Base-by-base conservation (phyloP, 2,888 invertebrate species). In the Eudasyphora cyanicolor region DNA sequence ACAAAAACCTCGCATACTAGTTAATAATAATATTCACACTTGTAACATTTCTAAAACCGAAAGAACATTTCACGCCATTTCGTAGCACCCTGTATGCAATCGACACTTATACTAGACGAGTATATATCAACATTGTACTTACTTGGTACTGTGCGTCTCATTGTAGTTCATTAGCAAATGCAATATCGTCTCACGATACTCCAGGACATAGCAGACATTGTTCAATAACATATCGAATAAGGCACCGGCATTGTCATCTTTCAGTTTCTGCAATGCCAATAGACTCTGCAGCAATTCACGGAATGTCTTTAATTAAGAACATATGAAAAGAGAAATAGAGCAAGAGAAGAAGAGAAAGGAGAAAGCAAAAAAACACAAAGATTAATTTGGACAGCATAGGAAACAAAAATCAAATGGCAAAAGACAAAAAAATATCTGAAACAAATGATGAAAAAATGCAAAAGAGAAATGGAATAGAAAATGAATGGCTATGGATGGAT, bases 161-260 rank as follows among this genome's bases (percentile, higher is more conserved):
- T 98, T 96, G 92, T 95, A 99, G 88, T 95, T 95, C 86, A 96
- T 93, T 88, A 98, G 93, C 86, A 98, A 94, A 71, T 95, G 94
- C 78, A 98, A 93, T 89, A 98, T 94, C 86, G 98, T 95, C 92
- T 99, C 99, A 85, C 99, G 94, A 92, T 98, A 98, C 92, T 99
- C 99, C 87, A 97, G 93, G 62, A 98, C 96, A 92, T 99, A 99
- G 92, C 99, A 97, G 86, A 98, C 95, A 91, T 97, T 97, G 92
- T 96, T 96, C 92, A 98, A 96, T 86, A 99, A 95, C 88, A 97
- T 96, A 92, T 95, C 95, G 51, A 97, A 95, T 17, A 97, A 96
- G 76, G 96, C 96, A 86, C 94, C 93, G 0, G 98, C 95, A 27
- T 94, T 93, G 45, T 93, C 92, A 89, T 97, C 96, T 1, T 92